Conservation (phyloP, 2,113 vertebrate species). For the Ophiodon elongatus region DNA sequence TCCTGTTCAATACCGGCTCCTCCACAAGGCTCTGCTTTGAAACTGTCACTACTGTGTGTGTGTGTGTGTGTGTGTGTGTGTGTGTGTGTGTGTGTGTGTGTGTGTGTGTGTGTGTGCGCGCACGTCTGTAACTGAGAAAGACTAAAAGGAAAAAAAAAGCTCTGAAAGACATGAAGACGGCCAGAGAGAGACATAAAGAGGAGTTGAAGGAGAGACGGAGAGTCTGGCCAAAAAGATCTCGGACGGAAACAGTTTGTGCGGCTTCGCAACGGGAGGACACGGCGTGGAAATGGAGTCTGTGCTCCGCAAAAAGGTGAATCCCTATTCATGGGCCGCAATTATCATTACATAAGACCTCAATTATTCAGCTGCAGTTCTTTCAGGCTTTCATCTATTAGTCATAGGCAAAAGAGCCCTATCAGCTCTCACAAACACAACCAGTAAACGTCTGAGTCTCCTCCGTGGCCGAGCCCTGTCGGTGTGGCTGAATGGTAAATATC, state of each 20-base stretch:
- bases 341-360: conserved; percentile 69
- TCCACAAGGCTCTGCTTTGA: conserved; percentile 61
- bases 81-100: conserved; percentile 37
- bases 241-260: conserved; percentile 27
- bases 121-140: conserved; percentile 36
- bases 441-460: conserved; percentile 25
- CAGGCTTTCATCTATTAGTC: conserved; percentile 66
- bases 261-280: conserved; percentile 12
- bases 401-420: conserved; percentile 36
- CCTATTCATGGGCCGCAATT: conserved; percentile 69
- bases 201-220: conserved; percentile 40
- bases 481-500: conserved; percentile 48
- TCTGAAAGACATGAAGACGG: conserved; percentile 37
- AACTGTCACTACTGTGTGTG: conserved; percentile 44
- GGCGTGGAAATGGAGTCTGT: conserved; percentile 25
- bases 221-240: conserved; percentile 18
- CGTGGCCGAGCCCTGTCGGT: neutral
- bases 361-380: conserved; percentile 67
- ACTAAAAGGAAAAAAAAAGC: neutral
- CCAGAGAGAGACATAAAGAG: conserved; percentile 39
- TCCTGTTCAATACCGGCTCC: conserved; percentile 52
- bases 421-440: conserved; percentile 33
- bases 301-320: conserved; percentile 62
- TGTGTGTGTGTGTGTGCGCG: conserved; percentile 14
- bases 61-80: conserved; percentile 31